Evolutionary conservation across 2,113 vertebrate species (phyloP), one percentile per base, ranked within the genome.

Genomic region (Rhinichthys klamathensis): DNA sequence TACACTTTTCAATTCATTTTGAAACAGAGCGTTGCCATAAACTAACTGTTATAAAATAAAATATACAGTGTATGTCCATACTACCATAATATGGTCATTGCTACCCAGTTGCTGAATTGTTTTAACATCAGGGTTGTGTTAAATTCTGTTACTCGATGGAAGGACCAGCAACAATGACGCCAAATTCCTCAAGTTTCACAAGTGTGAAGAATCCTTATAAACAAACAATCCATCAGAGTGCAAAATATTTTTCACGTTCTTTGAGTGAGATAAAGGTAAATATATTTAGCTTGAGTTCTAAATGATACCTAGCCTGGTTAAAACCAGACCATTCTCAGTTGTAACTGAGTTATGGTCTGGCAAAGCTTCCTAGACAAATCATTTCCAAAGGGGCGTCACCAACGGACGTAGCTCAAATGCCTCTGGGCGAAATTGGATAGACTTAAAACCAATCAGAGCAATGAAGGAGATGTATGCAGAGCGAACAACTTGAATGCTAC

Each of bases 171-270:
- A 10, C 41, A 13, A 23, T 73, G 56, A 35, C 6, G 56, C 82
- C 21, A 86, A 79, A 90, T 89, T 88, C 86, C 83, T 61, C 84
- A 87, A 73, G 54, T 67, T 35, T n/a, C 27, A 81, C 54, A 61
- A 87, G 56, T 27, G n/a, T 60, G 41, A 70, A 25, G 38, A 74
- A n/a, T 10, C 18, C 35, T 54, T 38, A 84, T 65, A 58, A 87
- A 32, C 41, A 79, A 38, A 76, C 23, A 60, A 74, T 83, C 58
- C 27, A 13, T 61, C 75, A 41, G 30, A 46, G 54, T 61, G 73
- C 60, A 54, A 49, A 80, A 27, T 41, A 35, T 41, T 49, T n/a
- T 49, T 6, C 13, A 12, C 7, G 16, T 49, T 74, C 35, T 13
- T 10, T 44, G 35, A 44, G 23, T 16, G 11, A 60, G 18, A 60